Conservation (phyloP, 2,113 vertebrate species). For the Pogona vitticeps region DNA sequence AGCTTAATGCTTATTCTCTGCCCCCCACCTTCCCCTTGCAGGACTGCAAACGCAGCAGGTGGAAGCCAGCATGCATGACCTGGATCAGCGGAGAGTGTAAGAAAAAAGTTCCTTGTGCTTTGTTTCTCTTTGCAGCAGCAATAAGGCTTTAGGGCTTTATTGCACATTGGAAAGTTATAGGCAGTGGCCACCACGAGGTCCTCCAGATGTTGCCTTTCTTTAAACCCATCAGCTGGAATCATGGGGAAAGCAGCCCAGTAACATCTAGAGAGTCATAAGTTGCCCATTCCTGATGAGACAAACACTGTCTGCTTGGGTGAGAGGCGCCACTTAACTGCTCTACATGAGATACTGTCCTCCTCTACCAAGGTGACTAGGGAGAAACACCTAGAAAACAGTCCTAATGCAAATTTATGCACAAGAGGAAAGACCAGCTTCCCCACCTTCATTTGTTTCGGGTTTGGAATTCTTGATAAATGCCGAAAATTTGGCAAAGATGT, state of each 20-base stretch:
- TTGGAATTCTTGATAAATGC: conserved; percentile 98
- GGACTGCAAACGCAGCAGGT: background rate
- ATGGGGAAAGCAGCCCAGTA: background rate
- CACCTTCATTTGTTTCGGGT: conserved; percentile 95
- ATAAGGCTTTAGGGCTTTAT: too few species aligned
- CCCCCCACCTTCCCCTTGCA: background rate
- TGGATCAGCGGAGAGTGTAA: background rate
- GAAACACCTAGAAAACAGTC: background rate
- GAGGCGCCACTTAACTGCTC: background rate
- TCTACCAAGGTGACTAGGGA: background rate
- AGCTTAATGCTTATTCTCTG: background rate
- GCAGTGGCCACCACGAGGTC: too few species aligned
- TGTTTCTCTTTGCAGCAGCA: too few species aligned
- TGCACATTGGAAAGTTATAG: too few species aligned
- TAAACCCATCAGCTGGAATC: too few species aligned
- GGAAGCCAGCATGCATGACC: background rate
- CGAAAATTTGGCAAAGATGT: conserved; percentile 99
- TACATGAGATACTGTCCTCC: background rate
- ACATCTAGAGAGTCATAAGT: background rate
- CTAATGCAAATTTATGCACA: background rate
- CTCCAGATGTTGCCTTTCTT: background rate
- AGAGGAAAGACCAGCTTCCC: background rate
- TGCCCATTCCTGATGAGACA: background rate
- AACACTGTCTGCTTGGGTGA: background rate
- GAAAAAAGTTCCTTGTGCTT: too few species aligned